Percentiles rank a stretch among this genome's conserved stretches.
Conservation (phyloP, 2,113 vertebrate genomes). For the Mus musculus region GRCm39 chr10:34327001-34327500, state of each 20-base stretch:
- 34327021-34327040: background rate
- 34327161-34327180: background rate
- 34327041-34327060: background rate
- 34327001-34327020: background rate
- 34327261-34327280: background rate
- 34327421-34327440: background rate
- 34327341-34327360: background rate
- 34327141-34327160: background rate
- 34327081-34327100: background rate
- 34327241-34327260: too few species aligned
- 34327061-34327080: too few species aligned
- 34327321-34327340: background rate
- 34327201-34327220: background rate
- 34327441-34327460: too few species aligned
- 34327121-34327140: background rate
- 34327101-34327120: background rate
- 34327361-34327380: background rate
- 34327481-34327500: background rate
- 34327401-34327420: background rate
- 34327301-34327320: background rate
- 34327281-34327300: background rate
- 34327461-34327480: background rate
- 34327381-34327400: background rate
- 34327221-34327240: background rate
- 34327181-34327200: background rate